Percentiles rank a stretch among this genome's conserved stretches.
Conservation (phyloP, 1,140 invertebrate genomes). For the Archegozetes longisetosus region DNA sequence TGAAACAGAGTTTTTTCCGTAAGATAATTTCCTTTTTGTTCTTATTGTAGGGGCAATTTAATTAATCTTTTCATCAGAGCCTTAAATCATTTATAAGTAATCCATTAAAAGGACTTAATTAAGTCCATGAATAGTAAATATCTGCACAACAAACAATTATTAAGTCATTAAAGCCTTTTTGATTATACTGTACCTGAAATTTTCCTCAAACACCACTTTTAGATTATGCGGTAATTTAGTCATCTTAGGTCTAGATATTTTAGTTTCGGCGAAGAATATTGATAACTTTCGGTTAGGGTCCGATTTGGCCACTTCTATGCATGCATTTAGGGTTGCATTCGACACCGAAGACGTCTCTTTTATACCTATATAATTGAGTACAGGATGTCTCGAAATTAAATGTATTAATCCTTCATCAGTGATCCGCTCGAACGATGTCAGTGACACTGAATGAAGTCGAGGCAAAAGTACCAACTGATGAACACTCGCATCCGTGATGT, state of each 20-base stretch:
- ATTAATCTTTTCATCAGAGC: too few species aligned
- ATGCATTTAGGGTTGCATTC: not conserved
- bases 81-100: too few species aligned
- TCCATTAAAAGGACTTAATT: too few species aligned
- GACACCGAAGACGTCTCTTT: not conserved
- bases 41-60: too few species aligned
- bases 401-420: not conserved
- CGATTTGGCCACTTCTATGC: not conserved
- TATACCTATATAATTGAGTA: not conserved
- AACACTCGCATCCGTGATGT: not conserved
- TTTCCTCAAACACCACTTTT: conserved; percentile 7
- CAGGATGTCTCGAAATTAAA: not conserved
- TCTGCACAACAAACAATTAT: too few species aligned
- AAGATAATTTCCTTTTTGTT: too few species aligned
- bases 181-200: conserved; percentile 1
- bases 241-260: not conserved
- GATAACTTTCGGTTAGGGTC: not conserved
- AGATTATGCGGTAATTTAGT: not conserved
- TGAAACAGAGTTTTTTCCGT: too few species aligned
- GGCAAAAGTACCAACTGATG: not conserved
- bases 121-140: too few species aligned
- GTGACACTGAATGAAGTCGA: not conserved
- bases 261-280: not conserved
- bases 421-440: conserved; percentile 3
- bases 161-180: too few species aligned